Conservation (phyloP, 2,113 vertebrate species). For the Bothrops jararaca region DNA sequence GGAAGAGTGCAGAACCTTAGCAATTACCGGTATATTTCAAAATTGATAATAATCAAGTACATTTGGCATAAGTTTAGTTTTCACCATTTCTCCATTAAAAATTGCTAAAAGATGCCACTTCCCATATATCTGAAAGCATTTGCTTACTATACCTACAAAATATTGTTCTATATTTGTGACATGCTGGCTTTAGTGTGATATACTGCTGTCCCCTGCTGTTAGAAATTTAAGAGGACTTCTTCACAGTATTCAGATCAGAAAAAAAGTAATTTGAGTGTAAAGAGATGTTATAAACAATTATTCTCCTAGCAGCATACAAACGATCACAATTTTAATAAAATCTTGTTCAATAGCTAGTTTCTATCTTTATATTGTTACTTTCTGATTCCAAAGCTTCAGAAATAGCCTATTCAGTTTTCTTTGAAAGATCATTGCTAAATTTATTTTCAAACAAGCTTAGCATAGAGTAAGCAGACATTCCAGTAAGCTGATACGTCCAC, state of each 20-base stretch:
- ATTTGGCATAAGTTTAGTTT: background rate
- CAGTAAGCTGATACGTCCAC: background rate
- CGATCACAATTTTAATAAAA: background rate
- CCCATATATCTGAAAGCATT: background rate
- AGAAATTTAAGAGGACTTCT: background rate
- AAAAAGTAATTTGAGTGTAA: background rate
- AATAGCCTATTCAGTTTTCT: background rate
- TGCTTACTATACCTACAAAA: background rate
- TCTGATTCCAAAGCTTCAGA: background rate
- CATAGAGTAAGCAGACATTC: background rate
- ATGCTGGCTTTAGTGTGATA: constrained; percentile 8
- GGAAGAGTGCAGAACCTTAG: background rate
- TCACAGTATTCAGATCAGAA: background rate
- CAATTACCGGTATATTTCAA: background rate
- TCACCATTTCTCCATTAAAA: background rate
- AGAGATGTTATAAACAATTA: background rate
- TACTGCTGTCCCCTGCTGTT: constrained; percentile 58
- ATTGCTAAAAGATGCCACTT: background rate
- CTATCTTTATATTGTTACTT: background rate
- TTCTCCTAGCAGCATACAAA: background rate
- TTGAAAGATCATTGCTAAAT: background rate
- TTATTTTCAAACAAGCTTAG: background rate
- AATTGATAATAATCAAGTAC: background rate
- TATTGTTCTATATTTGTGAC: background rate
- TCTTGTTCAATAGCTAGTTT: background rate